Base-by-base conservation (phyloP, 2,797 vertebrate species). In the Mormyrops attenuatus region DNA sequence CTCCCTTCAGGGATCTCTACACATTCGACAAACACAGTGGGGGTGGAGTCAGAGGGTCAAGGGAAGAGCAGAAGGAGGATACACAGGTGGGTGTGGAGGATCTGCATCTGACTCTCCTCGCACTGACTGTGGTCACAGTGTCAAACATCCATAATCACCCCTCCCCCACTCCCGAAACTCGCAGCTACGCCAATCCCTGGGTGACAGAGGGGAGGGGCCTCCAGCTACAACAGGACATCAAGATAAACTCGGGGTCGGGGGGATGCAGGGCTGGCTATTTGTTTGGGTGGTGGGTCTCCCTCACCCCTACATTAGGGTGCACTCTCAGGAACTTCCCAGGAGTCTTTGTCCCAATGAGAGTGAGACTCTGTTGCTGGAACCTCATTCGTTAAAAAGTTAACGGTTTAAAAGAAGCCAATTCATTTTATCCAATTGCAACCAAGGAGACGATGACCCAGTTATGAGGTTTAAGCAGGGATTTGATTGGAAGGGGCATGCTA, bases 401-500 rank as follows among this genome's bases (percentile, higher is more conserved):
- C 60, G 77, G 90, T 90, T 91, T 92, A 92, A 92, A 91, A 60
- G 89, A 91, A 91, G 90, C 88, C 82, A 88, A 91, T 92, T 93
- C 82, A 92, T 91, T 93, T 92, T 89, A 91, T 92, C 92, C 94
- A 60, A 41, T 50, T 88, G 55, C 89, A 84, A 57, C 93, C 94
- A 53, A 90, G 66, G 94, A 94, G 92, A 94, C 94, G 94, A 93
- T 96, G 96, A 96, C 96, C 96, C 95, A 97, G 95, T 96, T 97
- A 96, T 94, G 84, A 91, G 95, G 96, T 96, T 95, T 96, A 96
- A 96, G 96, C 94, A 95, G 95, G 94, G 95, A 96, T 96, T 96
- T 95, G 94, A 96, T 95, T 96, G 96, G 95, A 95, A 97, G 95
- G 95, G 95, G 94, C 94, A 95, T 94, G 96, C 96, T 96, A 96